Evolutionary conservation across 2,888 invertebrate genomes (phyloP).

Genomic region (Thymelicus acteon): DNA sequence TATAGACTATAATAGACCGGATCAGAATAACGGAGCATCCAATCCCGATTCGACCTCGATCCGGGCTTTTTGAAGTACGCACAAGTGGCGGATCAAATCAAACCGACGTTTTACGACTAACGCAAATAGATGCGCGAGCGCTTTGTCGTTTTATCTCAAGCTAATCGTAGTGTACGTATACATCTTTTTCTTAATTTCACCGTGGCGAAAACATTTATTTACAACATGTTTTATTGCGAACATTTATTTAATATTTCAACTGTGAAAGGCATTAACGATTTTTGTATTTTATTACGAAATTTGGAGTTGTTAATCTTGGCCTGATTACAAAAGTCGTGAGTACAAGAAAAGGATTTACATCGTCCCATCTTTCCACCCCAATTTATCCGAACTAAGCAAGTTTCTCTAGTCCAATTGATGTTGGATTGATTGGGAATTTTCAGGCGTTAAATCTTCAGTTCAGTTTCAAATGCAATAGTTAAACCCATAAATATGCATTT

Average conservation of each 20-base stretch:
- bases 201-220: neutral
- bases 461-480: neutral
- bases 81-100: conserved; percentile 54
- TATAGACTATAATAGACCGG: conserved; percentile 22
- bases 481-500: conserved; percentile 1
- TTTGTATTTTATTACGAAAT: no score
- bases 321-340: no score
- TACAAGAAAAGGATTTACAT: no score
- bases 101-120: conserved; percentile 54
- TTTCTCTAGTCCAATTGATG: neutral
- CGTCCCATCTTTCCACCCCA: no score
- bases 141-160: conserved; percentile 43
- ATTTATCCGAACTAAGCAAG: neutral
- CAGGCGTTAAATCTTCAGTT: neutral
- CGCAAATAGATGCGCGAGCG: conserved; percentile 55
- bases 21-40: conserved; percentile 34
- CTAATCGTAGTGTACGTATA: conserved; percentile 1
- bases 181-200: neutral
- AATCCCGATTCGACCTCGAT: conserved; percentile 46
- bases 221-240: neutral
- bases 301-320: no score
- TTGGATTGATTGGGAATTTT: neutral
- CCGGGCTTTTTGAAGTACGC: conserved; percentile 46
- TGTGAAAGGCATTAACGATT: no score
- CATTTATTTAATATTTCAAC: no score